Percentiles rank a stretch among this genome's conserved stretches.
Evolutionary conservation across 2,797 vertebrate species (phyloP).

Genomic region (Epinephelus awoara): DNA sequence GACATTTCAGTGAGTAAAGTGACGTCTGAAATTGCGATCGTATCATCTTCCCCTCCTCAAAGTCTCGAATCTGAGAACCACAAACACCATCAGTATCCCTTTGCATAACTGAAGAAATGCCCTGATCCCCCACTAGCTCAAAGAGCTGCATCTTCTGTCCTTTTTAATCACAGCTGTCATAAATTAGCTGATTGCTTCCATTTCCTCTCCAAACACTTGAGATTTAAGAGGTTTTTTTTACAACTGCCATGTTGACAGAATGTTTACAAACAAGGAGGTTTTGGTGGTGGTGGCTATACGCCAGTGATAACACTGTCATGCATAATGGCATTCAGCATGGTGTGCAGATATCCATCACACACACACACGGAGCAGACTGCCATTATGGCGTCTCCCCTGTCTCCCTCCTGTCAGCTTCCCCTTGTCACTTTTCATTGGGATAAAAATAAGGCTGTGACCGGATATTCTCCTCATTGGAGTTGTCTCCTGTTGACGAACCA

Average conservation of each 20-base stretch:
- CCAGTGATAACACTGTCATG: slow-evolving; percentile 64
- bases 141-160: slow-evolving; percentile 19
- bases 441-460: slow-evolving; percentile 83
- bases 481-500: slow-evolving; percentile 81
- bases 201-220: slow-evolving; percentile 42
- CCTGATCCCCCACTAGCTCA: slow-evolving; percentile 21
- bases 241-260: slow-evolving; percentile 42
- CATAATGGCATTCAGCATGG: slow-evolving; percentile 70
- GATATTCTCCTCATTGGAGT: slow-evolving; percentile 82
- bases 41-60: slow-evolving; percentile 25
- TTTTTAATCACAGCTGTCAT: slow-evolving; percentile 43
- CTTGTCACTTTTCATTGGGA: slow-evolving; percentile 81
- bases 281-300: slow-evolving; percentile 49
- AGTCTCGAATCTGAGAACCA: slow-evolving; percentile 24
- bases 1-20: slow-evolving; percentile 15
- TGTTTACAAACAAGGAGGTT: slow-evolving; percentile 66
- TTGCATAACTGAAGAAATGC: slow-evolving; percentile 27
- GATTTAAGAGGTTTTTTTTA: slow-evolving; percentile 33
- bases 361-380: slow-evolving; percentile 26
- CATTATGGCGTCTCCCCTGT: slow-evolving; percentile 49
- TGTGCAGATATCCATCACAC: slow-evolving; percentile 69
- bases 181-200: slow-evolving; percentile 51
- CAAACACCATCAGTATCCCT: slow-evolving; percentile 14
- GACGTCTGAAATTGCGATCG: slow-evolving; percentile 1
- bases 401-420: slow-evolving; percentile 74